phyloP scores from a whole-genome alignment of 2,888 invertebrate species.

The Acleris holmiana region DNA sequence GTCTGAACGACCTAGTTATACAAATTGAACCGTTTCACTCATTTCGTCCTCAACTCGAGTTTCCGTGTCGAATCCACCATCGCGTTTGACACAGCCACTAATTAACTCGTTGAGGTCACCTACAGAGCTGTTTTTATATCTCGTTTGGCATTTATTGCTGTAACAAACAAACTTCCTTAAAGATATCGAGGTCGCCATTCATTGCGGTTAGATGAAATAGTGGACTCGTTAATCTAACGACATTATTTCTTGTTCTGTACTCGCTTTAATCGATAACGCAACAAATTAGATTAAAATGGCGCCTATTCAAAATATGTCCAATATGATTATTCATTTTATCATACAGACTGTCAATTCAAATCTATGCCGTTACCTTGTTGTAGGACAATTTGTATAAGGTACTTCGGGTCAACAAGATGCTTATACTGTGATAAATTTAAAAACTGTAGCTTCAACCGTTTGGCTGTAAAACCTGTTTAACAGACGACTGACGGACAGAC shows the following conservation, averaged over 20 bases:
- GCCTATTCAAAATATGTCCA: no score
- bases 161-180: slow-evolving; percentile 44
- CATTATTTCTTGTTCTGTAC: slow-evolving; percentile 21
- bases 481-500: no score
- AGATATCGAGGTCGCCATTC: slow-evolving; percentile 47
- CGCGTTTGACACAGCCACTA: slow-evolving; percentile 56
- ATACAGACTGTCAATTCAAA: no score
- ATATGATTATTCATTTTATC: no score
- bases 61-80: slow-evolving; percentile 52
- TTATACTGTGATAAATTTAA: no score
- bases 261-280: not conserved
- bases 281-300: no score
- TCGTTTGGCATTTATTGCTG: slow-evolving; percentile 38
- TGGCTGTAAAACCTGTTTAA: no score
- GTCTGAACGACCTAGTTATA: slow-evolving; percentile 43
- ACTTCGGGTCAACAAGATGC: no score
- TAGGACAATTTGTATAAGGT: no score
- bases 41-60: slow-evolving; percentile 46
- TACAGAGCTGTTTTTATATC: slow-evolving; percentile 47
- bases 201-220: slow-evolving; percentile 38
- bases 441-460: no score
- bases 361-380: no score
- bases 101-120: slow-evolving; percentile 53
- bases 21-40: slow-evolving; percentile 45
- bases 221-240: slow-evolving; percentile 32